Base-by-base conservation (phyloP, 2,113 vertebrate species). In the Sebastes fasciatus region DNA sequence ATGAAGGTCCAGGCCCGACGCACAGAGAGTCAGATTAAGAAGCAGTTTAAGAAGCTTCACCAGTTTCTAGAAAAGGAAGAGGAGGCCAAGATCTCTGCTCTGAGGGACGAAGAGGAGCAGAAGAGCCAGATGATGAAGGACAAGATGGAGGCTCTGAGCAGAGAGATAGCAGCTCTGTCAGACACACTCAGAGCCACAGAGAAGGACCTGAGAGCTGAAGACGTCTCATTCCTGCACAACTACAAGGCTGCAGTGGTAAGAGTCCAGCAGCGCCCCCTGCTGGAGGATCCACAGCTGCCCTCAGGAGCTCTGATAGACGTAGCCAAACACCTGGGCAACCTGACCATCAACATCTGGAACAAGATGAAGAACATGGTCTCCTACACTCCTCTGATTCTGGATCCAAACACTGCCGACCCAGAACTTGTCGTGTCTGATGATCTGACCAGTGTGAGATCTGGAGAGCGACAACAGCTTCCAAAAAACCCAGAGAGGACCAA, bases 321-420 rank as follows among this genome's bases (percentile, higher is more conserved):
- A 49, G 79, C 9, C 13, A 75, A 87, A 81, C 85, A 90, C 13
- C 85, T 90, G 80, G 80, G n/a, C n/a, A n/a, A n/a, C n/a, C n/a
- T n/a, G n/a, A n/a, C n/a, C n/a, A n/a, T n/a, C n/a, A n/a, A n/a
- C n/a, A n/a, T n/a, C n/a, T n/a, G n/a, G n/a, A n/a, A n/a, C n/a
- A n/a, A n/a, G n/a, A n/a, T n/a, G n/a, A n/a, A n/a, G n/a, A n/a
- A n/a, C n/a, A n/a, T n/a, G n/a, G 76, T 85, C n/a, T 69, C 48
- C 40, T 87, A 80, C 77, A 72, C 0, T 19, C 79, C 86, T 26
- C 60, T 91, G 55, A 43, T 88, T 62, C 86, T 91, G 82, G 89
- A 91, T 49, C 86, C 86, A 13, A 91, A 91, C 84, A 85, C 89
- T 0, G 86, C 89, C 0, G 76, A 88, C n/a, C 52, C 72, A n/a